Evolutionary conservation across 2,888 invertebrate genomes (phyloP), one percentile per base, ranked within the genome.

Genomic region (Cheilosia soror): DNA sequence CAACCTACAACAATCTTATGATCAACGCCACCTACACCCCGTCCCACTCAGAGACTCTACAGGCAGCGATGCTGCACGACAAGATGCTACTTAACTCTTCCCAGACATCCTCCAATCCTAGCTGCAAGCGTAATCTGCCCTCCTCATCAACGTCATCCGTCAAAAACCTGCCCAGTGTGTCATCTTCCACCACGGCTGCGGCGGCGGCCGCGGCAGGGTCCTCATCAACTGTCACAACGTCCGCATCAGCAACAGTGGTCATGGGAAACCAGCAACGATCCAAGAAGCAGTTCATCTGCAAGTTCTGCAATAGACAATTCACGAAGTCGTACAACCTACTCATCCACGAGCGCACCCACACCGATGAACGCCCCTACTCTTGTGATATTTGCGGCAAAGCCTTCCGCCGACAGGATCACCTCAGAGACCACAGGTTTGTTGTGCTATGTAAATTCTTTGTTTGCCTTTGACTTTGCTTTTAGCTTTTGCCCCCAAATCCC

Each of bases 201-300:
- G 47, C 66, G 15, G 13, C 60, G 29, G 6, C 33, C 20, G 29
- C 85, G 13, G 20, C 58, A 9, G 58, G 37, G 0, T 68, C 81
- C 71, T 62, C 77, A 80, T 69, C 86, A 75, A 63, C 83, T 73
- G 68, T 62, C 73, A 72, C 79, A 72, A 75, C 79, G 60, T 51
- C 79, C 49, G 42, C 63, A 13, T 88, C 89, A 11, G 88, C 89
- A 0, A 87, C 89, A 2, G 87, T 89, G 13, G 88, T 87, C 33
- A 85, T 89, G 60, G 87, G 88, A 62, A 89, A 81, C 60, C 89
- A 90, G 5, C 92, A 92, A 65, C 94, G 98, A 83, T 97, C 98
- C n/a, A 98, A 98, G 93, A 99, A 99, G 92, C 98, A 99, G 92
- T 99, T 98, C 92, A 99, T 99, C 89, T 99, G 99, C 93, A 98